A percentile compares a stretch with the other conserved stretches of the same genome.
Evolutionary conservation across 2,888 invertebrate species (phyloP).

Genomic region (Ennomos fuscantarius): DNA sequence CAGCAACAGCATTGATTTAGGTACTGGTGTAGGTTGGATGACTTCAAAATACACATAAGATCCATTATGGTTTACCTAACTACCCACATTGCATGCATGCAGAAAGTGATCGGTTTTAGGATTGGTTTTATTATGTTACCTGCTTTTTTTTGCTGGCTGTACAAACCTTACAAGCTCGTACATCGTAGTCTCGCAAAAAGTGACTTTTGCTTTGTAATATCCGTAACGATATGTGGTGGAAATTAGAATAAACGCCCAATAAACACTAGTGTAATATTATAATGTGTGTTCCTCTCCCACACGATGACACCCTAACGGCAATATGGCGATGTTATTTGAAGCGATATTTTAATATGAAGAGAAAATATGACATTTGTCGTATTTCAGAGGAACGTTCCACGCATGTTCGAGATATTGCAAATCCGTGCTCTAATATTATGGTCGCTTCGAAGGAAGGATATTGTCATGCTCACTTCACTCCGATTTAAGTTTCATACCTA

Average conservation of each 20-base stretch:
- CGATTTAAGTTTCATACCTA: neutral
- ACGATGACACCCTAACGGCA: conserved; percentile 26
- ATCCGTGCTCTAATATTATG: conserved; percentile 20
- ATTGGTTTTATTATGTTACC: too few relatives aligned
- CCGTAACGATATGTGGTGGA: conserved; percentile 1
- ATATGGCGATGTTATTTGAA: conserved; percentile 36
- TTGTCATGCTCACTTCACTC: conserved; percentile 12
- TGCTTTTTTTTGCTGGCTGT: too few relatives aligned
- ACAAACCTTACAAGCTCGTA: too few relatives aligned
- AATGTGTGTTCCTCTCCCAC: conserved; percentile 11
- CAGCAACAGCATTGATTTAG: too few relatives aligned
- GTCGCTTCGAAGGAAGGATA: conserved; percentile 8
- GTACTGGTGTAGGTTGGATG: too few relatives aligned
- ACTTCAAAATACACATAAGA: too few relatives aligned
- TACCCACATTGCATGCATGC: too few relatives aligned
- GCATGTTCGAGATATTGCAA: conserved; percentile 33
- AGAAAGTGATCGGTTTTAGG: too few relatives aligned
- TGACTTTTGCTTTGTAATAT: too few relatives aligned
- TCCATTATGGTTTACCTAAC: too few relatives aligned
- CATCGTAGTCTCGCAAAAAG: neutral
- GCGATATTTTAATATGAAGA: conserved; percentile 38
- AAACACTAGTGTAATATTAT: conserved; percentile 21
- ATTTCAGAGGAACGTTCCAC: conserved; percentile 29
- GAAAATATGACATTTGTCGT: conserved; percentile 32
- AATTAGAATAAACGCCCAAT: conserved; percentile 20